phyloP scores from a whole-genome alignment of 2,113 vertebrate genomes.

The Orthonyx spaldingii region DNA sequence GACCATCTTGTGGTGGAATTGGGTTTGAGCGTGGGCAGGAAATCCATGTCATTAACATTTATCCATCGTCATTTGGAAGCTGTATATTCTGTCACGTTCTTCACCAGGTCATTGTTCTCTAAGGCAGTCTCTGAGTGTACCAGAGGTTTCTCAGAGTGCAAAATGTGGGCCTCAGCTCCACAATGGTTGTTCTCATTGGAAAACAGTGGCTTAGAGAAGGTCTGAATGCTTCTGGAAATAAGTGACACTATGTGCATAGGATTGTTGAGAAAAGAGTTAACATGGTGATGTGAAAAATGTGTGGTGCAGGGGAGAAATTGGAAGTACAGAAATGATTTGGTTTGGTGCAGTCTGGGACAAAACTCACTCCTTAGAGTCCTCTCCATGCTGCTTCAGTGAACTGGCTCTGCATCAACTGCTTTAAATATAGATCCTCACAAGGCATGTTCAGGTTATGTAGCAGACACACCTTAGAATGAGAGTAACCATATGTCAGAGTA shows the following conservation, averaged over 20 bases:
- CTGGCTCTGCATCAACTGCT: not conserved
- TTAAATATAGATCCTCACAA: not conserved
- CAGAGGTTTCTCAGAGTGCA: not conserved
- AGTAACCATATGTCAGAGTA: not conserved
- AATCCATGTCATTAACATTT: slow-evolving; percentile 11
- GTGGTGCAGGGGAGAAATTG: accelerated
- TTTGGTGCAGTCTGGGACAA: not conserved
- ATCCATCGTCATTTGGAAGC: not conserved
- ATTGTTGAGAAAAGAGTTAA: not conserved
- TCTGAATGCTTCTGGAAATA: not conserved
- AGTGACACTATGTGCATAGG: accelerated
- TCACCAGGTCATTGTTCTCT: not conserved
- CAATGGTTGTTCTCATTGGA: not conserved
- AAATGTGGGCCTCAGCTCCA: not conserved
- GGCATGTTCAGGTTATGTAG: not conserved
- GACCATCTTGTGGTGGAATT: not conserved
- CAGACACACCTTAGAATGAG: not conserved
- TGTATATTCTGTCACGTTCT: not conserved
- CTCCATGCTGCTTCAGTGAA: not conserved
- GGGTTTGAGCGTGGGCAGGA: not conserved
- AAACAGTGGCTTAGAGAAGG: not conserved
- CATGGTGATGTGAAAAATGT: not conserved
- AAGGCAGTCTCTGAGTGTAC: not conserved
- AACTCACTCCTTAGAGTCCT: not conserved
- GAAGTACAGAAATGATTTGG: accelerated